Base-by-base conservation (phyloP, 2,113 vertebrate genomes). In the Cottus gobio region DNA sequence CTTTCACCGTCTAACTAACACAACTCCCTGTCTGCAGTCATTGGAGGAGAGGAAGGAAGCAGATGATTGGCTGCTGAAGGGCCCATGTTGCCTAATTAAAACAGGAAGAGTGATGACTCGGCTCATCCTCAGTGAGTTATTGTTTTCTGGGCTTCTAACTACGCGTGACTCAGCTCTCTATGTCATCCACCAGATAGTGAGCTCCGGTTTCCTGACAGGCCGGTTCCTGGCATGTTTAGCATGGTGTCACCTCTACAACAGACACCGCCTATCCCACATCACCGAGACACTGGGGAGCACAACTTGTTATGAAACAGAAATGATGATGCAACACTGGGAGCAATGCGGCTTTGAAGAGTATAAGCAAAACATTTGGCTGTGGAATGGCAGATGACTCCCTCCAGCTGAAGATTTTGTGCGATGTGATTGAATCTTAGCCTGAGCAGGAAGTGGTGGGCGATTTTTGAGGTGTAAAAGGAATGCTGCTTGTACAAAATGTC, bases 111-210 rank as follows among this genome's bases (percentile, higher is more conserved):
- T 6, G 82, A 94, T 90, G 92, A 93, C 81, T 82, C 54, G 26
- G 87, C 89, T 91, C 87, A 84, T 92, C 76, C 62, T 88, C 57
- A 10, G 37, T n/a, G 77, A 89, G 77, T 87, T 93, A 88, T 92
- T 81, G 12, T 77, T 36, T 84, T 86, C 60, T 62, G 26, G 44
- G 84, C 36, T 24, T 77, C 80, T 77, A 87, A 63, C 72, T 70
- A 58, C 18, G 57, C 86, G 81, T 93, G 93, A 95, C 89, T 92
- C 92, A 92, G 91, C 90, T 75, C 84, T 64, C 71, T 46, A 15
- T 70, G 73, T 82, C 80, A 91, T 92, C 87, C 89, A 90, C 69
- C 26, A 86, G 90, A 95, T 92, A 94, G 80, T 13, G 56, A 82
- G 84, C 73, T 77, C 39, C 7, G 52, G 74, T 64, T 90, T 82